Percentiles rank a stretch among this genome's conserved stretches.
phyloP scores from a whole-genome alignment of 2,888 invertebrate genomes.

The Itoplectis maculator region DNA sequence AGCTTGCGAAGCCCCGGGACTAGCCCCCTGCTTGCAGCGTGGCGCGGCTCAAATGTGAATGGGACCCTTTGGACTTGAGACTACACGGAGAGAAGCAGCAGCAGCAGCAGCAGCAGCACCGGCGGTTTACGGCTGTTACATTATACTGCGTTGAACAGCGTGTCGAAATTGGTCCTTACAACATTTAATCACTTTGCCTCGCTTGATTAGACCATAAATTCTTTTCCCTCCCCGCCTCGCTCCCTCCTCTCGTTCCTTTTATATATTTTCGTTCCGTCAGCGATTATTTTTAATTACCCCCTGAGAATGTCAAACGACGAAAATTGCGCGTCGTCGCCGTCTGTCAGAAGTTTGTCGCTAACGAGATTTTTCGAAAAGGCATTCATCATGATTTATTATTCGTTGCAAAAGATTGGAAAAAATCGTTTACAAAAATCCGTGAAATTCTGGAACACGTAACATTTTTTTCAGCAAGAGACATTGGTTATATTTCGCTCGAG shows the following conservation, averaged over 20 bases:
- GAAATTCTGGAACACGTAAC: too few species aligned
- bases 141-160: slow-evolving; percentile 50
- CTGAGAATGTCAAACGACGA: not conserved
- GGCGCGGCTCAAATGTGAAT: slow-evolving; percentile 34
- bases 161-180: slow-evolving; percentile 38
- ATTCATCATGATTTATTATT: too few species aligned
- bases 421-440: too few species aligned
- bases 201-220: slow-evolving; percentile 31
- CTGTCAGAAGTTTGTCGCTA: too few species aligned
- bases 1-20: not conserved
- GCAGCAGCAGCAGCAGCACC: slow-evolving; percentile 14
- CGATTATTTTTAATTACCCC: not conserved
- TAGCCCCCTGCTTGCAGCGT: not conserved
- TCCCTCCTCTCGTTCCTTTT: not conserved
- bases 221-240: not conserved
- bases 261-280: not conserved
- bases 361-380: too few species aligned
- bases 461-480: too few species aligned
- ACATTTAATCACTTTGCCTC: slow-evolving; percentile 41
- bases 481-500: too few species aligned
- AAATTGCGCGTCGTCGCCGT: not conserved
- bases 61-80: slow-evolving; percentile 49
- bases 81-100: slow-evolving; percentile 17
- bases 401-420: too few species aligned
- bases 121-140: slow-evolving; percentile 55